phyloP scores from a whole-genome alignment of 2,113 vertebrate genomes.

The Pagrus major region DNA sequence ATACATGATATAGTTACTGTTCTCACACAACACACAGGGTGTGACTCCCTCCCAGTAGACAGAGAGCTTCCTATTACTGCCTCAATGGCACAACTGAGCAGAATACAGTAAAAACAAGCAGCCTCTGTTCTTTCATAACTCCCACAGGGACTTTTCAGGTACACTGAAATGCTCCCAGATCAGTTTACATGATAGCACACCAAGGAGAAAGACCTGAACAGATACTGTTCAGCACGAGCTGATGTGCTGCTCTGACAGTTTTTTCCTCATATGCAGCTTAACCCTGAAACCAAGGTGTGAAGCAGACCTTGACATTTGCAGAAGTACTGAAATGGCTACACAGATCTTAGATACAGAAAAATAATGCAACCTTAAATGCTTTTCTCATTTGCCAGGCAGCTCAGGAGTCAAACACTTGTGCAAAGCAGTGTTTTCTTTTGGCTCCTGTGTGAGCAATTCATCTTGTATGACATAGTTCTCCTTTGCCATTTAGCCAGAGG shows the following conservation, averaged over 20 bases:
- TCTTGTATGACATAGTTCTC: background rate
- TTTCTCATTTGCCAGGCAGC: background rate
- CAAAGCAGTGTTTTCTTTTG: background rate
- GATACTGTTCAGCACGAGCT: background rate
- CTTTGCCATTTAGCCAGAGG: background rate
- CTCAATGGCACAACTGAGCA: constrained; percentile 1
- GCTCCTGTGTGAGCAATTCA: background rate
- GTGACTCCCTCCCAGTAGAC: background rate
- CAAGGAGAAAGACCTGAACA: constrained; percentile 22
- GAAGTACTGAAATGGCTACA: background rate
- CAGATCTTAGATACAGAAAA: background rate
- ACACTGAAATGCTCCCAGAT: constrained; percentile 25
- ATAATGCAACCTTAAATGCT: too few species aligned
- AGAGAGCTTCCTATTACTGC: constrained; percentile 28
- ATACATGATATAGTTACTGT: background rate
- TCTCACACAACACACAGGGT: constrained; percentile 1
- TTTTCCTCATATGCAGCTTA: background rate
- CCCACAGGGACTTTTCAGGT: constrained; percentile 34
- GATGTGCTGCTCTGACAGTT: background rate
- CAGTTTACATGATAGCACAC: constrained; percentile 44
- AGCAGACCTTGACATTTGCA: background rate
- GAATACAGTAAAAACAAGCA: constrained; percentile 2
- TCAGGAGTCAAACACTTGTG: background rate
- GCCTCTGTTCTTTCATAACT: constrained; percentile 35
- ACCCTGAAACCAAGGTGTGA: constrained; percentile 6